A percentile compares a stretch with the other conserved stretches of the same genome.
Evolutionary conservation across 37 sponge, comb jelly and placozoan species (phyloP).

Genomic region (Aphrocallistes beatrix): DNA sequence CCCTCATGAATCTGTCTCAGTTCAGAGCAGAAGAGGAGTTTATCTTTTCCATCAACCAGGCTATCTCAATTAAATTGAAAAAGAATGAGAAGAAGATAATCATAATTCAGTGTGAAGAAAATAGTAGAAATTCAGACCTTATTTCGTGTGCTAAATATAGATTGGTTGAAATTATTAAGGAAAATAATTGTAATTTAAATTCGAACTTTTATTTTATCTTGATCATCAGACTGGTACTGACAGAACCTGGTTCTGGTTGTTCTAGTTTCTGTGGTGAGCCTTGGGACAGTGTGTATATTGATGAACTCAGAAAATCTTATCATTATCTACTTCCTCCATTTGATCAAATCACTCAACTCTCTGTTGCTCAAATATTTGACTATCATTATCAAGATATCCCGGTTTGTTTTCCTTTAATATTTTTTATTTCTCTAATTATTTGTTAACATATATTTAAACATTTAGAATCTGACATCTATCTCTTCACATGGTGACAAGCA

Average conservation of each 20-base stretch:
- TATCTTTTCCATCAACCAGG: not conserved
- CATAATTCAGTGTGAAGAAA: not conserved
- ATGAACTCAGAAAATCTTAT: not conserved
- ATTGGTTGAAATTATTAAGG: not conserved
- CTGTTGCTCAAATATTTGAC: not conserved
- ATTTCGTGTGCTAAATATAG: not conserved
- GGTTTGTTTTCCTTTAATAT: too few species aligned
- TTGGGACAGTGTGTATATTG: conserved; percentile 7
- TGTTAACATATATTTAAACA: too few species aligned
- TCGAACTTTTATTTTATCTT: not conserved
- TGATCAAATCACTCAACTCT: not conserved
- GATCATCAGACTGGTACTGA: not conserved
- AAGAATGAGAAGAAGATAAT: not conserved
- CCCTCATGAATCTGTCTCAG: not conserved
- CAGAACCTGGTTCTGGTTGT: not conserved
- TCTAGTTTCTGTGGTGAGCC: not conserved
- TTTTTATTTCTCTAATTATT: too few species aligned
- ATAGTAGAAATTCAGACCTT: not conserved
- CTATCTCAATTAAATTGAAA: not conserved
- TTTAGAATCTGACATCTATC: not conserved
- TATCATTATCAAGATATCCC: not conserved
- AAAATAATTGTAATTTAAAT: not conserved
- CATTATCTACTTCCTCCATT: not conserved
- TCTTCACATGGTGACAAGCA: not conserved
- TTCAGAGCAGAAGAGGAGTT: not conserved